Evolutionary conservation across 2,888 invertebrate species (phyloP).

Genomic region (Oscheius sp.): DNA sequence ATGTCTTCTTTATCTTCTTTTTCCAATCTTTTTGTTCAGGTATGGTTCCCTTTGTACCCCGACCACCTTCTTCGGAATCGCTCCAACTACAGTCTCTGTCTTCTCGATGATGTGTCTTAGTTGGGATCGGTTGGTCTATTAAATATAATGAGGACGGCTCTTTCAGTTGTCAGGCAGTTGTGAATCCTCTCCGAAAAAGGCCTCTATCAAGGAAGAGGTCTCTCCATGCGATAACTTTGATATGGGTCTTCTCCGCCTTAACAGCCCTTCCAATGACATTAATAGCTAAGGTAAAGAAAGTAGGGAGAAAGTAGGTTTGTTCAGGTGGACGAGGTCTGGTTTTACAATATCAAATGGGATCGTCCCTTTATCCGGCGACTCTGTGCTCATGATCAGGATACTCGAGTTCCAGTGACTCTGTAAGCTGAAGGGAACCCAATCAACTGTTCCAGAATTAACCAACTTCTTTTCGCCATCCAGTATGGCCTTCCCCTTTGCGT

Average conservation of each 20-base stretch:
- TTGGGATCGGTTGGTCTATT: constrained; percentile 50
- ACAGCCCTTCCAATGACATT: constrained; percentile 56
- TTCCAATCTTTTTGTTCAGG: constrained; percentile 24
- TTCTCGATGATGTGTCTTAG: constrained; percentile 65
- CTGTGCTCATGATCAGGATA: background rate
- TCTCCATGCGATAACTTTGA: constrained; percentile 46
- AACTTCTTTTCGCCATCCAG: constrained; percentile 58
- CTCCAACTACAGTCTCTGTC: constrained; percentile 60
- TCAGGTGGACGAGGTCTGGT: constrained; percentile 26
- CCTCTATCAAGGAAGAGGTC: constrained; percentile 51
- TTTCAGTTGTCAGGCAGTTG: constrained; percentile 57
- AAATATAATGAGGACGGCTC: background rate
- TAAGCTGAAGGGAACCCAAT: background rate
- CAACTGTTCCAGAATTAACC: constrained; percentile 54
- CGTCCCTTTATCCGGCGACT: constrained; percentile 11
- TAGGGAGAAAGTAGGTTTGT: background rate
- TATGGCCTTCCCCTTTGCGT: constrained; percentile 61
- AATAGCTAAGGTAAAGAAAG: constrained; percentile 37
- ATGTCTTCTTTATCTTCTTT: background rate
- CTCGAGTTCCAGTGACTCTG: background rate
- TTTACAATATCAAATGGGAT: constrained; percentile 27
- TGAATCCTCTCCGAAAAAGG: constrained; percentile 57
- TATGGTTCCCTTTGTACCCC: constrained; percentile 57
- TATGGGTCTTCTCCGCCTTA: constrained; percentile 60
- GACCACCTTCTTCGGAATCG: constrained; percentile 64